These are phyloP conservation scores for Galaxias olidus DNA, from an alignment of 2,797 vertebrate species.

Conservation along the genomic window DNA sequence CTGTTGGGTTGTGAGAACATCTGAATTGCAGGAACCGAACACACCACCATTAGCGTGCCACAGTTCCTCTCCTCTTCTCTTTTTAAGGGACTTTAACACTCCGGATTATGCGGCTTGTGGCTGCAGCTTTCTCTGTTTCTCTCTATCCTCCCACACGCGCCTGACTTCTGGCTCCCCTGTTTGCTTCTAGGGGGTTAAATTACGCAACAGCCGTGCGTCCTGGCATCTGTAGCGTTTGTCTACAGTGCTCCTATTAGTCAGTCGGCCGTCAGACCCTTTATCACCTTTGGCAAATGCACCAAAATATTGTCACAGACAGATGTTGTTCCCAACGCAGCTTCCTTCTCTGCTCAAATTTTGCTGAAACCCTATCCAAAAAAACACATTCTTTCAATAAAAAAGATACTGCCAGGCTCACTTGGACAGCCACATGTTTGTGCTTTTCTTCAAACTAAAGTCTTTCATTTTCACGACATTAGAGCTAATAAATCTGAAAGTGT, in stretches of 20 bases:
- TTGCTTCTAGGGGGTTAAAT: constrained; percentile 2
- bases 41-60: not conserved
- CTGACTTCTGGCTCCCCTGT: constrained; percentile 26
- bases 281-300: constrained; percentile 41
- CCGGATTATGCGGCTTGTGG: constrained; percentile 23
- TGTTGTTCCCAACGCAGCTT: constrained; percentile 39
- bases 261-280: constrained; percentile 47
- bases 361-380: constrained; percentile 61
- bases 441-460: constrained; percentile 62
- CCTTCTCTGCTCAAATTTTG: constrained; percentile 22
- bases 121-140: not conserved
- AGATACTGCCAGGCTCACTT: constrained; percentile 34
- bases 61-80: not conserved
- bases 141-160: constrained; percentile 13
- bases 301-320: constrained; percentile 16
- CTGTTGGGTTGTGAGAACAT: constrained; percentile 26
- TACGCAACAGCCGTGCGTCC: constrained; percentile 46
- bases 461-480: constrained; percentile 53
- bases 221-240: constrained; percentile 46
- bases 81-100: constrained; percentile 12
- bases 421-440: constrained; percentile 43
- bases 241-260: constrained; percentile 54
- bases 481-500: constrained; percentile 63
- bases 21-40: constrained; percentile 57
- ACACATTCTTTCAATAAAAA: constrained; percentile 71